These are phyloP conservation scores for Mionectes macconnelli DNA, from an alignment of 2,113 vertebrate genomes.

Conservation along the genomic window DNA sequence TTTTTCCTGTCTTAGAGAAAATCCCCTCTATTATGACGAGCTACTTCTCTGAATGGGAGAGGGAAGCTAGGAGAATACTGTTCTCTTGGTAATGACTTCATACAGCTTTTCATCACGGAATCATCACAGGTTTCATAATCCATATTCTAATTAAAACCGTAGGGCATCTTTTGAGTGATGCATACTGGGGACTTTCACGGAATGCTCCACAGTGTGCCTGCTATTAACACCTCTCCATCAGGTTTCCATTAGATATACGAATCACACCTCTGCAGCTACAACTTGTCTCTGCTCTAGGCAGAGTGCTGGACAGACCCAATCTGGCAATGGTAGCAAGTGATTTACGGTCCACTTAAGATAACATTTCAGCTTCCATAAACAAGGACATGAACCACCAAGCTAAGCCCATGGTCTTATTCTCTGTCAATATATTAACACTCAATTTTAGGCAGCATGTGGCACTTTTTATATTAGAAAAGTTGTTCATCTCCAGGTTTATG, in stretches of 20 bases:
- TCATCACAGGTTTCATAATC: neutral
- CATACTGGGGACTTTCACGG: neutral
- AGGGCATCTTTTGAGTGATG: neutral
- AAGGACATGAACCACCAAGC: neutral
- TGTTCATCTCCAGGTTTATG: neutral
- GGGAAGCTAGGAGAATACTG: neutral
- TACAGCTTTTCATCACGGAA: neutral
- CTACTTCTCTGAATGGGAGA: neutral
- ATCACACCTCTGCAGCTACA: neutral
- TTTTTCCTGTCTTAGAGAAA: neutral
- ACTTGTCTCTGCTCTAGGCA: neutral
- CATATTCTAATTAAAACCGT: neutral
- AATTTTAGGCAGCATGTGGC: neutral
- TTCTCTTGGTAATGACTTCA: neutral
- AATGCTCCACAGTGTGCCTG: neutral
- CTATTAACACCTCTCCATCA: neutral
- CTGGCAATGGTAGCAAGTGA: neutral
- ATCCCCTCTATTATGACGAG: neutral
- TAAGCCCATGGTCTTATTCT: neutral
- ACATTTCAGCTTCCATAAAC: constrained; percentile 10
- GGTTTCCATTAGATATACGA: neutral
- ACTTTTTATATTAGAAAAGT: neutral
- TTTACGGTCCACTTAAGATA: neutral
- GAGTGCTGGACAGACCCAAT: neutral
- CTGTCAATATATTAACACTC: neutral